A percentile compares a stretch with the other conserved stretches of the same genome.
These are phyloP conservation scores for Drosophila subsilvestris DNA, from an alignment of 2,888 invertebrate species.

Conservation along the genomic window DNA sequence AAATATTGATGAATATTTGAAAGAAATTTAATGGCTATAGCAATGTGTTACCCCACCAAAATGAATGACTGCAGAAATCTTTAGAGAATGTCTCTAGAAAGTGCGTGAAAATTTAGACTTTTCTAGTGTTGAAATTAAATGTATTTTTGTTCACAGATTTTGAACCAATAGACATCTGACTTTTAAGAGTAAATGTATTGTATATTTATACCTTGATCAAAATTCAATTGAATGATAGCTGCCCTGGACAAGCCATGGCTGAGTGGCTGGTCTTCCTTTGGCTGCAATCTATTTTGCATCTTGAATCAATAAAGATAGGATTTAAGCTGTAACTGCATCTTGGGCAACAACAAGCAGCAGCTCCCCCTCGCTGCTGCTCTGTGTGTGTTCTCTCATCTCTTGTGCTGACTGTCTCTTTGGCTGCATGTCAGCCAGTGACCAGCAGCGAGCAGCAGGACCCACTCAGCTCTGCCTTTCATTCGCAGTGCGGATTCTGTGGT, in stretches of 20 bases:
- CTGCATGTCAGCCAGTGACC: not conserved
- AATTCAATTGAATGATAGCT: not conserved
- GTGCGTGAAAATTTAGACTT: not conserved
- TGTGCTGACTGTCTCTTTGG: not conserved
- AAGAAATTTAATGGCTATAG: no score
- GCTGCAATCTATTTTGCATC: constrained; percentile 33
- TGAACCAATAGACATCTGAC: no score
- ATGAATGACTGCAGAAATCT: no score
- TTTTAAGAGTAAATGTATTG: not conserved
- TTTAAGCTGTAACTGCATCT: constrained; percentile 16
- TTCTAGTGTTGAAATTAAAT: not conserved
- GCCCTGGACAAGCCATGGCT: not conserved
- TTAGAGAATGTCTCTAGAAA: no score
- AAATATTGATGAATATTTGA: not conserved
- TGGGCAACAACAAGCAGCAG: constrained; percentile 5
- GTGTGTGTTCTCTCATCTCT: not conserved
- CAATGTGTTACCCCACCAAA: no score
- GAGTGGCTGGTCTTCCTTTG: not conserved
- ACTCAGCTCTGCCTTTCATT: not conserved
- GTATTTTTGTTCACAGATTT: not conserved
- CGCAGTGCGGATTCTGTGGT: constrained; percentile 20
- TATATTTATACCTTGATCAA: not conserved
- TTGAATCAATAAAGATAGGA: constrained; percentile 28
- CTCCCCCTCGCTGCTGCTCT: no score
- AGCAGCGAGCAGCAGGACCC: not conserved